phyloP scores from a whole-genome alignment of 2,888 invertebrate genomes.

The Synanthedon myopaeformis region DNA sequence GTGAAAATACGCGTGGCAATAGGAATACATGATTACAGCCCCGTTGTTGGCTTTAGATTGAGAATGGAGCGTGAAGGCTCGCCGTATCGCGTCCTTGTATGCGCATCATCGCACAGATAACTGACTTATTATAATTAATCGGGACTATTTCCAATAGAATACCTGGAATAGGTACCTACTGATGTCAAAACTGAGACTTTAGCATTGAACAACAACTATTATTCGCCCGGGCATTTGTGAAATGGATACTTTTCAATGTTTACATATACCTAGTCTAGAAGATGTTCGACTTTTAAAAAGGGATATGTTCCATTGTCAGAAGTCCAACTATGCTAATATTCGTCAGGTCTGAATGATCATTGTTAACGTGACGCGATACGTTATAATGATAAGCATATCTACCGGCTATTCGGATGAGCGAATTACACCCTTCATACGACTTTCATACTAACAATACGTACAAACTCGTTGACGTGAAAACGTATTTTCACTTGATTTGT shows the following conservation, averaged over 20 bases:
- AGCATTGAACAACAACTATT: not conserved
- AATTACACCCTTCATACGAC: conserved; percentile 9
- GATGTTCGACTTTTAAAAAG: too few species aligned
- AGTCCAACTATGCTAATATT: conserved; percentile 2
- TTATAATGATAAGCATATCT: conserved; percentile 42
- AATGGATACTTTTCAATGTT: too few species aligned
- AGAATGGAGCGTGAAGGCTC: conserved; percentile 37
- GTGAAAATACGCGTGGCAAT: conserved; percentile 31
- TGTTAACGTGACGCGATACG: conserved; percentile 26
- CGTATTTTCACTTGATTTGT: conserved; percentile 28
- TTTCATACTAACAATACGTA: not conserved
- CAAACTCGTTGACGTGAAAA: conserved; percentile 40
- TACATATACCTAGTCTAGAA: too few species aligned
- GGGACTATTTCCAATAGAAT: too few species aligned
- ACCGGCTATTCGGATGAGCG: conserved; percentile 43
- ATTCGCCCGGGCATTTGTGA: too few species aligned
- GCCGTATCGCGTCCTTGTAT: conserved; percentile 47
- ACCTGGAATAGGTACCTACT: too few species aligned
- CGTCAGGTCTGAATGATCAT: conserved; percentile 18
- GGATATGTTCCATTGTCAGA: too few species aligned
- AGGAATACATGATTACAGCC: conserved; percentile 35
- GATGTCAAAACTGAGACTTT: not conserved
- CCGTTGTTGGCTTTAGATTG: conserved; percentile 14
- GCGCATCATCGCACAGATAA: conserved; percentile 58
- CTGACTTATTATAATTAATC: conserved; percentile 3